These are phyloP conservation scores for Hylaeus volcanicus DNA, from an alignment of 1,140 invertebrate genomes.

Conservation along the genomic window DNA sequence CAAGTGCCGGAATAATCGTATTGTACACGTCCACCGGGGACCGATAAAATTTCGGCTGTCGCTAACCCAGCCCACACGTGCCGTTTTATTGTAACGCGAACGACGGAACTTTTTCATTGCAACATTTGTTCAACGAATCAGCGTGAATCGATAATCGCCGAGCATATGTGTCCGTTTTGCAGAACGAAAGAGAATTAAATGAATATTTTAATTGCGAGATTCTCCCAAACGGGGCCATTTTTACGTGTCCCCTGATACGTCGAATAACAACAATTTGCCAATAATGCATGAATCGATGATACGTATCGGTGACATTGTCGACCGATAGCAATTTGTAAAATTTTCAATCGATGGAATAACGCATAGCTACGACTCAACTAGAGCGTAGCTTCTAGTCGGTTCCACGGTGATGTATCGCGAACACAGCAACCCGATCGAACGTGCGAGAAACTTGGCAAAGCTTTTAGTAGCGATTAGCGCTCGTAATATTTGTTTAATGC, in stretches of 20 bases:
- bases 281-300: too few relatives aligned
- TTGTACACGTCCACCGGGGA: conserved; percentile 13
- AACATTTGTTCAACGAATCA: neutral
- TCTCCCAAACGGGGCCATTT: neutral
- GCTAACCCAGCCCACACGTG: conserved; percentile 1
- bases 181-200: neutral
- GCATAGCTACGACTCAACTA: too few relatives aligned
- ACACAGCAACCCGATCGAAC: conserved; percentile 12
- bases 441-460: conserved; percentile 41
- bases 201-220: neutral
- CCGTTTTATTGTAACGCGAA: conserved; percentile 1
- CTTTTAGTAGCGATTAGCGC: conserved; percentile 52
- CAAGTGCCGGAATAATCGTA: conserved; percentile 46
- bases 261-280: too few relatives aligned
- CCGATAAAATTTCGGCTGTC: conserved; percentile 37
- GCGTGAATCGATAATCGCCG: conserved; percentile 25
- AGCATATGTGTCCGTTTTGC: neutral
- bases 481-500: conserved; percentile 65
- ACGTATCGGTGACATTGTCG: too few relatives aligned
- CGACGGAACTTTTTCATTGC: neutral
- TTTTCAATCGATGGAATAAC: too few relatives aligned
- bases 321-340: neutral
- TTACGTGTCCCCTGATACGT: too few relatives aligned
- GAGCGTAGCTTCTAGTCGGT: too few relatives aligned
- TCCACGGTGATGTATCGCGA: neutral